These are phyloP conservation scores for Sebastes elongatus DNA, from an alignment of 2,797 vertebrate genomes.

Conservation along the genomic window DNA sequence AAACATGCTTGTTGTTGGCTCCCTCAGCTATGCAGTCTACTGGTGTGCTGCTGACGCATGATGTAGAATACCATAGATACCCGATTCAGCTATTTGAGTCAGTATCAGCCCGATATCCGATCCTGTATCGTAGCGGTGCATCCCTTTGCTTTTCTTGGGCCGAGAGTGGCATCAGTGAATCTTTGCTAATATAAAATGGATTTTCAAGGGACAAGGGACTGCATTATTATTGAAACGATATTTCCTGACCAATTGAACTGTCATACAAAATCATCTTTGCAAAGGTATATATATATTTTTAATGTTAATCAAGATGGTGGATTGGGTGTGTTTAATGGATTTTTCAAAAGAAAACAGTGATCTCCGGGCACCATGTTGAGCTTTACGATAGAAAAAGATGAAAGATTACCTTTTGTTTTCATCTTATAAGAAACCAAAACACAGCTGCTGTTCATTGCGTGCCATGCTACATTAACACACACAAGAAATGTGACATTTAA, in stretches of 20 bases:
- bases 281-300: not conserved
- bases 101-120: too few species aligned
- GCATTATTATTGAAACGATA: not conserved
- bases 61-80: too few species aligned
- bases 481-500: conserved; percentile 67
- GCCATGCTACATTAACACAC: not conserved
- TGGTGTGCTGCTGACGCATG: too few species aligned
- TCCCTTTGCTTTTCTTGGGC: not conserved
- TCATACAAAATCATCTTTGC: not conserved
- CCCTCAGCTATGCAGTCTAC: too few species aligned
- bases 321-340: not conserved
- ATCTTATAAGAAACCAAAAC: conserved; percentile 7
- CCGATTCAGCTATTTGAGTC: too few species aligned
- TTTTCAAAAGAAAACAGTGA: not conserved
- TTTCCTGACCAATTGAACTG: not conserved
- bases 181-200: not conserved
- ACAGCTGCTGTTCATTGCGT: conserved; percentile 11
- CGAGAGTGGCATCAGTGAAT: not conserved
- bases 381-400: not conserved
- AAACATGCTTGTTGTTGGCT: not conserved
- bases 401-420: not conserved
- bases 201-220: not conserved
- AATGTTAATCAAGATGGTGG: not conserved
- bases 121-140: accelerated
- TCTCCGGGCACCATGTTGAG: not conserved